Conservation (phyloP, 2,888 invertebrate genomes). For the Pantelozetes paolii region DNA sequence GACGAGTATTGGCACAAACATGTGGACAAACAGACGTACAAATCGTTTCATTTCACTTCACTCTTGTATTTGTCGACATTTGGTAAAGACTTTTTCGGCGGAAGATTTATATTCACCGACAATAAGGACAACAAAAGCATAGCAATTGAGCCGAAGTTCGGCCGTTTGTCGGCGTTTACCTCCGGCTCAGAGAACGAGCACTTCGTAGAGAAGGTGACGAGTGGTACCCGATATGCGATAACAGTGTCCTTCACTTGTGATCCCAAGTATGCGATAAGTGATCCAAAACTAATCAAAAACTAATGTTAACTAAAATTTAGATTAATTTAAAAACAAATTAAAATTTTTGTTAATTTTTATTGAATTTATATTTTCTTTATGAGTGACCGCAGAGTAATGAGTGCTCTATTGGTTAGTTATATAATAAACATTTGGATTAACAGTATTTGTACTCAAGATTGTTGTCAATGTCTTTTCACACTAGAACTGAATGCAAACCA, state of each 20-base stretch:
- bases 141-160: constrained; percentile 69
- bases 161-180: constrained; percentile 76
- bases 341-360: neutral
- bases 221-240: constrained; percentile 72
- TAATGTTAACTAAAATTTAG: neutral
- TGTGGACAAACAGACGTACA: constrained; percentile 79
- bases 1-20: constrained; percentile 89
- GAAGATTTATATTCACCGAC: constrained; percentile 74
- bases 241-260: constrained; percentile 84
- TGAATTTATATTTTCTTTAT: neutral
- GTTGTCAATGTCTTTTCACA: neutral
- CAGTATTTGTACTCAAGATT: neutral
- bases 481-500: neutral
- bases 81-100: constrained; percentile 71
- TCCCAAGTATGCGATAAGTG: constrained; percentile 62
- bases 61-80: constrained; percentile 73
- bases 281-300: constrained; percentile 54
- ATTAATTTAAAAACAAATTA: neutral
- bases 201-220: constrained; percentile 70
- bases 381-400: neutral
- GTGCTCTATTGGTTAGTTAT: neutral
- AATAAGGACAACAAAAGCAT: constrained; percentile 58
- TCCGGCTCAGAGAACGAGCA: constrained; percentile 81
- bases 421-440: neutral
- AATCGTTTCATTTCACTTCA: constrained; percentile 80